Evolutionary conservation across 2,113 vertebrate species (phyloP).

Genomic region (Mionectes macconnelli): DNA sequence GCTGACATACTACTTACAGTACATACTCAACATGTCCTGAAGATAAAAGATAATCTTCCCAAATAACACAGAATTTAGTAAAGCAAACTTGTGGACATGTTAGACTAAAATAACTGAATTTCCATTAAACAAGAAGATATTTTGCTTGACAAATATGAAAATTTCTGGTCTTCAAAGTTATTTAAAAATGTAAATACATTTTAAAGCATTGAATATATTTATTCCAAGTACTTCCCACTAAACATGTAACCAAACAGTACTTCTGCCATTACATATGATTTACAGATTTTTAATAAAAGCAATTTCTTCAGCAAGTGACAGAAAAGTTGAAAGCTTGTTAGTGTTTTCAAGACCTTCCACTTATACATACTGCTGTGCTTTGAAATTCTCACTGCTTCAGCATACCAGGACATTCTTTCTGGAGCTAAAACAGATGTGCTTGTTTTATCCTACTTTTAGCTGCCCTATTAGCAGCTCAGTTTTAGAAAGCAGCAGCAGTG

Average conservation of each 20-base stretch:
- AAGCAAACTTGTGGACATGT: background rate
- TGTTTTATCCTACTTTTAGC: background rate
- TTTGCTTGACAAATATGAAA: background rate
- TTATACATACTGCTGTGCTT: background rate
- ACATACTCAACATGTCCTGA: background rate
- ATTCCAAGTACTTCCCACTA: background rate
- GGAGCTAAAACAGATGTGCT: background rate
- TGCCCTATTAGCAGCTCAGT: background rate
- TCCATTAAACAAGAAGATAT: background rate
- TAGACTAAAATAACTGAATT: background rate
- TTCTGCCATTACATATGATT: background rate
- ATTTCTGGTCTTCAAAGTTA: background rate
- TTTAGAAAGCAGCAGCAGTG: background rate
- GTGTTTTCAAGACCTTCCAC: background rate
- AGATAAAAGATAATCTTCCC: background rate
- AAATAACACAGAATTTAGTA: background rate
- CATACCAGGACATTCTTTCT: background rate
- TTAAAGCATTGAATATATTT: background rate
- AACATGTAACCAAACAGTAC: background rate
- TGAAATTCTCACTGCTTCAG: background rate
- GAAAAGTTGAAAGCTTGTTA: background rate
- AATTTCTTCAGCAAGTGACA: background rate
- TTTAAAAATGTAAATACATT: background rate
- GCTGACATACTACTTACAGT: background rate
- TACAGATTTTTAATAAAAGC: background rate